These are phyloP conservation scores for Melitaea athalia DNA, from an alignment of 2,888 invertebrate species.

Conservation along the genomic window DNA sequence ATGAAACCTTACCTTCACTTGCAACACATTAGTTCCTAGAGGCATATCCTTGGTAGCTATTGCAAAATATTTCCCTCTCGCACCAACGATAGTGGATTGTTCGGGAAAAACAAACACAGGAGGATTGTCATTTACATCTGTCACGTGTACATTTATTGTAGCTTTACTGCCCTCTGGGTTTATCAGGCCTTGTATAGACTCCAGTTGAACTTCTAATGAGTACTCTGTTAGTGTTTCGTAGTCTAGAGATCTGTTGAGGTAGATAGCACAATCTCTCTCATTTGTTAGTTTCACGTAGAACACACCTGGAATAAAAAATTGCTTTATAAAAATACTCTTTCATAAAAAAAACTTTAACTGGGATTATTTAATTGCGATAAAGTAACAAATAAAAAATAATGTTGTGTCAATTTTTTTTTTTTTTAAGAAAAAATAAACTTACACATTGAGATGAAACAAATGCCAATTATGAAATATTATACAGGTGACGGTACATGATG, in stretches of 20 bases:
- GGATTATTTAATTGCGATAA: too few species aligned
- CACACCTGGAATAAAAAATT: constrained; percentile 70
- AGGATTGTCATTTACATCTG: constrained; percentile 94
- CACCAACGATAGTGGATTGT: constrained; percentile 76
- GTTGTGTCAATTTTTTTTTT: too few species aligned
- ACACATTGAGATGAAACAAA: too few species aligned
- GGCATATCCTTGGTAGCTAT: constrained; percentile 88
- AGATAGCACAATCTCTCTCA: constrained; percentile 91
- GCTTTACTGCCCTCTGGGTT: constrained; percentile 89
- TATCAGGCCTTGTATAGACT: constrained; percentile 90
- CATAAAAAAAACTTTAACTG: too few species aligned
- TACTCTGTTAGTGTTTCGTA: constrained; percentile 89
- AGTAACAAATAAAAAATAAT: too few species aligned
- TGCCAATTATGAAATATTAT: too few species aligned
- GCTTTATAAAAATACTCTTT: background rate
- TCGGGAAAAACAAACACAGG: constrained; percentile 91
- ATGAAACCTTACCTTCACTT: constrained; percentile 84
- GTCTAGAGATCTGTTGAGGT: constrained; percentile 87
- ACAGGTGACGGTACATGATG: too few species aligned
- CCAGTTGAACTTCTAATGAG: constrained; percentile 88
- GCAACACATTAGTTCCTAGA: constrained; percentile 88
- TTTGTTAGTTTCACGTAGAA: constrained; percentile 89
- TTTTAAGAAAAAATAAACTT: too few species aligned
- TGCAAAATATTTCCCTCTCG: constrained; percentile 89
- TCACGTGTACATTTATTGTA: constrained; percentile 89